Conservation (phyloP, 2,888 invertebrate species). For the Criorhina ranunculi region DNA sequence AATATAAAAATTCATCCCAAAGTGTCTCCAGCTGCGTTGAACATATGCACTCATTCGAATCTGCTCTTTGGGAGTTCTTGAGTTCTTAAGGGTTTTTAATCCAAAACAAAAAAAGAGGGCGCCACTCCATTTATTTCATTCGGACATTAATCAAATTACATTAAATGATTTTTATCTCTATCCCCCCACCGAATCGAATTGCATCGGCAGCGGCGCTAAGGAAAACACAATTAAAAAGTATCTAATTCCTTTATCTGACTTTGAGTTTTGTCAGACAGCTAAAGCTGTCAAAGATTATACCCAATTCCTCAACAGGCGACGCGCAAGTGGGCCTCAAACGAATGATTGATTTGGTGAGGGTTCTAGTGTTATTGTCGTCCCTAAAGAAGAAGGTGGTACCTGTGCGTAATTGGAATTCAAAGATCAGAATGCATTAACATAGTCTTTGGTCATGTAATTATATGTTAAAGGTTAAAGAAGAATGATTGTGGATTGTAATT, state of each 20-base stretch:
- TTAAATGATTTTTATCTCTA: slow-evolving; percentile 66
- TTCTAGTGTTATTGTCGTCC: slow-evolving; percentile 37
- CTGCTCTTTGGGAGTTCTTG: slow-evolving; percentile 35
- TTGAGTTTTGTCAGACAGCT: slow-evolving; percentile 49
- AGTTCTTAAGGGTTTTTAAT: slow-evolving; percentile 39
- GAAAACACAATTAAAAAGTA: slow-evolving; percentile 42
- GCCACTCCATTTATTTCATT: slow-evolving; percentile 58
- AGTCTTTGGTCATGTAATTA: slow-evolving; percentile 60
- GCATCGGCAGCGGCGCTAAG: slow-evolving; percentile 52
- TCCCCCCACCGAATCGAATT: slow-evolving; percentile 53
- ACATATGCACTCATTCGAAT: slow-evolving; percentile 25
- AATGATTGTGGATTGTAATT: slow-evolving; percentile 52
- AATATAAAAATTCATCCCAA: slow-evolving; percentile 33
- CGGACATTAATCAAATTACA: slow-evolving; percentile 72
- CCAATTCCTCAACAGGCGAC: slow-evolving; percentile 67
- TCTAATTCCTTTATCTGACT: slow-evolving; percentile 41
- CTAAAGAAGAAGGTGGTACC: slow-evolving; percentile 20
- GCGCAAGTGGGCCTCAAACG: slow-evolving; percentile 38
- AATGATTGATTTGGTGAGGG: slow-evolving; percentile 61
- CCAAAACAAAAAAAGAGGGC: slow-evolving; percentile 34
- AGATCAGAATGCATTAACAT: slow-evolving; percentile 48
- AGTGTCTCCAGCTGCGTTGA: slow-evolving; percentile 61
- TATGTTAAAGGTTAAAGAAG: slow-evolving; percentile 40
- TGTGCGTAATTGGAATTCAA: slow-evolving; percentile 50
- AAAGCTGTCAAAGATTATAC: slow-evolving; percentile 63